Evolutionary conservation across 2,113 vertebrate species (phyloP), one percentile per base, ranked within the genome.

Genomic region (Cynopterus brachyotis): DNA sequence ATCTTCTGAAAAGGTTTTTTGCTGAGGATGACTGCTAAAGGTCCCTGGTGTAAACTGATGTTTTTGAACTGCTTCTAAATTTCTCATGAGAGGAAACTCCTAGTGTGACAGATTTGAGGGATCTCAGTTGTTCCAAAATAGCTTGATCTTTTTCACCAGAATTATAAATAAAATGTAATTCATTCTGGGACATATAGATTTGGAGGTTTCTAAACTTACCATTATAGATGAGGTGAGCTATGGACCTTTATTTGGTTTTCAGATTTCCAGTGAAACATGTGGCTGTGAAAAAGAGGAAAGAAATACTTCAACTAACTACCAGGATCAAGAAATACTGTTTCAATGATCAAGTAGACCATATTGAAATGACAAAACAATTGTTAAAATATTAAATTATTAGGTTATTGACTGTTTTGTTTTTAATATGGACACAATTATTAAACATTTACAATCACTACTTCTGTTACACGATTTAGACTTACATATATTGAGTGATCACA

Each of bases 341-440:
- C 50, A 57, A 0, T 76, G 37, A 42, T 70, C 1, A 86, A 85
- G 17, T 19, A 57, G 2, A n/a, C 1, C 0, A 26, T n/a, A 37
- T 1, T 55, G 42, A 94, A 26, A 35, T 79, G 6, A 20, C 50
- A 78, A 40, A 19, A 57, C 45, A 22, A 50, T 28, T 28, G 15
- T 22, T 83, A 90, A 90, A 92, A 73, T 89, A 78, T 37, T 80
- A 87, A 73, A 64, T 42, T 45, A 69, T 69, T 84, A 88, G 69
- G 40, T 73, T 6, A 37, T 55, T 64, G 5, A 26, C 4, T 70
- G 20, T 24, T 1, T 32, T 69, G 12, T 72, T 91, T 73, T 70
- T 19, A 89, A 13, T 89, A 32, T 19, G 5, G n/a, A 5, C 4
- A 55, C 16, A 84, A 13, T 42, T 11, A 85, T 40, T 91, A 37